These are phyloP conservation scores for Watsonalla binaria DNA, from an alignment of 2,888 invertebrate species.

Conservation along the genomic window DNA sequence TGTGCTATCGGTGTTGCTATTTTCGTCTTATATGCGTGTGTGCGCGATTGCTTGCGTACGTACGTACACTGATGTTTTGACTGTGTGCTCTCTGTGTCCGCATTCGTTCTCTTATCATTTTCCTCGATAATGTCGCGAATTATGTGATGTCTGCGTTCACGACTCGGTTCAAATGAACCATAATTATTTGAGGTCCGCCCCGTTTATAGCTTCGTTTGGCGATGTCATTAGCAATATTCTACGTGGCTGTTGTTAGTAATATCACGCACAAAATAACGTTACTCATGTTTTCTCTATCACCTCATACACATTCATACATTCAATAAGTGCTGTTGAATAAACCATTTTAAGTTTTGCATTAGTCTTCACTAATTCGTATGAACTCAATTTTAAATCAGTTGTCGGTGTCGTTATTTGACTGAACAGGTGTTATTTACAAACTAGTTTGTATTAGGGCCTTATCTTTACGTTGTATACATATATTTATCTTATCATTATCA, in stretches of 20 bases:
- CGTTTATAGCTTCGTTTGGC: not conserved
- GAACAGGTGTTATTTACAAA: too few relatives aligned
- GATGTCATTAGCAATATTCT: not conserved
- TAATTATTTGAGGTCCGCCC: not conserved
- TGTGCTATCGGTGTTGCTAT: conserved; percentile 73
- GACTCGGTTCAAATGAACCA: conserved; percentile 14
- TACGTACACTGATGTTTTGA: conserved; percentile 21
- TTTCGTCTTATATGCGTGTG: conserved; percentile 43
- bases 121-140: conserved; percentile 56
- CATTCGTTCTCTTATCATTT: conserved; percentile 67
- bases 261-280: not conserved
- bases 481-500: not conserved
- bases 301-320: not conserved
- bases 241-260: too few relatives aligned
- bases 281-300: conserved; percentile 1
- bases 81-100: conserved; percentile 61
- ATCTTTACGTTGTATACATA: not conserved
- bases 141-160: conserved; percentile 32
- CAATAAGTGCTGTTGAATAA: not conserved
- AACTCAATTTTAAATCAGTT: too few relatives aligned
- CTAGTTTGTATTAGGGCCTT: not conserved
- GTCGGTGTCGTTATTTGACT: not conserved
- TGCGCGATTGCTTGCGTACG: conserved; percentile 37
- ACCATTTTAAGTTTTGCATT: not conserved
- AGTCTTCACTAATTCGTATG: too few relatives aligned